Evolutionary conservation across 2,113 vertebrate species (phyloP).

Genomic region (human (Homo sapiens)): GRCh38 chr11:99894001-99894500

Average conservation of each 20-base stretch:
- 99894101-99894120: neutral
- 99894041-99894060: neutral
- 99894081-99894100: conserved; percentile 43
- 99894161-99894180: neutral
- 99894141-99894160: neutral
- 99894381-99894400: neutral
- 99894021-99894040: conserved; percentile 15
- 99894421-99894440: neutral
- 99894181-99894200: neutral
- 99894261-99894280: neutral
- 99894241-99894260: neutral
- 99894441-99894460: neutral
- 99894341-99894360: neutral
- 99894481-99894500: neutral
- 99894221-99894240: neutral
- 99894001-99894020: neutral
- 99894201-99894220: neutral
- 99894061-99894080: conserved; percentile 46
- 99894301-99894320: neutral
- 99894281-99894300: neutral
- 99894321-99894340: neutral
- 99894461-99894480: neutral
- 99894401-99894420: neutral
- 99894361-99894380: neutral
- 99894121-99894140: neutral